Evolutionary conservation across 2,113 vertebrate species (phyloP).

Genomic region (Oncorhynchus nerka): DNA sequence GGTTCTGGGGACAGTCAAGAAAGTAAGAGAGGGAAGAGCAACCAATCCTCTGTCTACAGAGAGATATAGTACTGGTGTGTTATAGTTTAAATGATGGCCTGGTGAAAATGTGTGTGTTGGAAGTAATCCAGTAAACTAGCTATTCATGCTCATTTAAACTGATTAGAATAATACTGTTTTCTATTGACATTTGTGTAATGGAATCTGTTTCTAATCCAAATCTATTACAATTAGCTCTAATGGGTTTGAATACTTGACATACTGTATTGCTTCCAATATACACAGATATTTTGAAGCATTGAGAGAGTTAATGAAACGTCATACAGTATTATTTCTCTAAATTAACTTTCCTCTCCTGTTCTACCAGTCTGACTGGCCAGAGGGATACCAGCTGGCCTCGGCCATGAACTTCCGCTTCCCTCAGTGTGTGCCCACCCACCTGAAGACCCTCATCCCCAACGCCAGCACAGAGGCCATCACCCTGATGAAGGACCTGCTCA

Average conservation of each 20-base stretch:
- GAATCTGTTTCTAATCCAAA: not conserved
- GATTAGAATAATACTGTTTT: not conserved
- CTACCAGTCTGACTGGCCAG: constrained; percentile 89
- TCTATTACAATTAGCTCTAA: too few relatives aligned
- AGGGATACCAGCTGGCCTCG: constrained; percentile 90
- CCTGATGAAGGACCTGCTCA: constrained; percentile 89
- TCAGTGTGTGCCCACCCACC: constrained; percentile 89
- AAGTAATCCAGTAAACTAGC: not conserved
- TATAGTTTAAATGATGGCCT: not conserved
- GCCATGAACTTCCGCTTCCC: constrained; percentile 97
- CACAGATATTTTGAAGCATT: too few relatives aligned
- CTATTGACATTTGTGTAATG: not conserved
- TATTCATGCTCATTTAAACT: not conserved
- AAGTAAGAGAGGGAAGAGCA: constrained; percentile 70
- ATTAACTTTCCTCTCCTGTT: constrained; percentile 8
- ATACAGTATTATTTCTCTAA: not conserved
- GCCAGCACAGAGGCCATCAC: constrained; percentile 89
- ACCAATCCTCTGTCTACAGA: not conserved
- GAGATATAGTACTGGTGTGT: not conserved
- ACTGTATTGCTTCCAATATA: too few relatives aligned
- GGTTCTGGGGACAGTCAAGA: constrained; percentile 94
- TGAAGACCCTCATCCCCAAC: constrained; percentile 96
- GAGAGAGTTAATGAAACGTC: not conserved
- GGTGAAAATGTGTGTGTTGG: not conserved
- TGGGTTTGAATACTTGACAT: too few relatives aligned